phyloP scores from a whole-genome alignment of 2,797 vertebrate genomes.

The Pangasius macronema region DNA sequence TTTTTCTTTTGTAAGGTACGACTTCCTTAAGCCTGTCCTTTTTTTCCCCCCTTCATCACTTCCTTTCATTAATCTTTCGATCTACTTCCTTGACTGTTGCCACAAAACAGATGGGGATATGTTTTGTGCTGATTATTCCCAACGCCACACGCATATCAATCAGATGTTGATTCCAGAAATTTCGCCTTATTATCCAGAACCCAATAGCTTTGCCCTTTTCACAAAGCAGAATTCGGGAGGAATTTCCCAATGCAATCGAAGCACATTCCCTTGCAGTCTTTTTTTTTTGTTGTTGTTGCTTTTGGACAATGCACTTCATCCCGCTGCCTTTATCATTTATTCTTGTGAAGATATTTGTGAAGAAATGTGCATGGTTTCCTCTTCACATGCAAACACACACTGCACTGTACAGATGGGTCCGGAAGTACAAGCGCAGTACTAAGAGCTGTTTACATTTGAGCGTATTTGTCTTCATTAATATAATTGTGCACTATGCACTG shows the following conservation, averaged over 20 bases:
- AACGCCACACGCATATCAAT: conserved; percentile 18
- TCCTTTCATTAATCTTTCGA: conserved; percentile 54
- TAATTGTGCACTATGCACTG: too few species aligned
- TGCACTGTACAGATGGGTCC: not conserved
- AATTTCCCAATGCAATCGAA: not conserved
- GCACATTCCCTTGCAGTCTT: not conserved
- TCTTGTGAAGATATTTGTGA: not conserved
- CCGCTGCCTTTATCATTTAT: not conserved
- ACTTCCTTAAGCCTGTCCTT: not conserved
- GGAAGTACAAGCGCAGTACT: not conserved
- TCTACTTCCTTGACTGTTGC: conserved; percentile 63
- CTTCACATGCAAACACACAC: not conserved
- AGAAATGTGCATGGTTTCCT: conserved; percentile 62
- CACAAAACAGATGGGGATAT: conserved; percentile 92
- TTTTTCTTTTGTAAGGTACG: not conserved
- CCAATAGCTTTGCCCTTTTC: conserved; percentile 12
- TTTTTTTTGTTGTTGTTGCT: not conserved
- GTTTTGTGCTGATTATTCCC: conserved; percentile 57
- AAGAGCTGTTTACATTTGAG: conserved; percentile 16
- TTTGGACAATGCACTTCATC: not conserved
- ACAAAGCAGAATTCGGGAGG: not conserved
- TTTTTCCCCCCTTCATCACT: not conserved
- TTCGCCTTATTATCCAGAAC: not conserved
- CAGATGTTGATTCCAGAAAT: not conserved
- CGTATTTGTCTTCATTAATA: not conserved